Conservation (phyloP, 2,113 vertebrate species). For the Nanger granti region DNA sequence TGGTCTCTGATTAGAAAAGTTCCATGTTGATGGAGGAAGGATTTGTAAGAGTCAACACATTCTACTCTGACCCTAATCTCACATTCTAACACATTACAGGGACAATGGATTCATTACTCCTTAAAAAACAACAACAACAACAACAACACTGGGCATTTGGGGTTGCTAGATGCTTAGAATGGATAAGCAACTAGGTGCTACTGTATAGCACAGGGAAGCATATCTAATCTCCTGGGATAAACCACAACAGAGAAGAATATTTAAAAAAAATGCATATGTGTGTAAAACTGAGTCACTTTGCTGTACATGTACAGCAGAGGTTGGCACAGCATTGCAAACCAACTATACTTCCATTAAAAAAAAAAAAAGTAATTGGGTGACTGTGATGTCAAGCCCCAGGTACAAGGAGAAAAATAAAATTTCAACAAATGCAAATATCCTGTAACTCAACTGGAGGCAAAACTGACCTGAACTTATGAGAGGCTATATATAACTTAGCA, state of each 20-base stretch:
- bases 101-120: neutral
- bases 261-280: neutral
- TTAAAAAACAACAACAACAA: neutral
- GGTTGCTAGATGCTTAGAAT: neutral
- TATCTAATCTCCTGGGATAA: neutral
- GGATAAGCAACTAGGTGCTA: neutral
- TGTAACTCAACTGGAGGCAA: neutral
- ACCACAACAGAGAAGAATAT: neutral
- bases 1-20: neutral
- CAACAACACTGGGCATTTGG: neutral
- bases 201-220: neutral
- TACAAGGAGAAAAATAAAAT: neutral
- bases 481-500: neutral
- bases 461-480: neutral
- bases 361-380: neutral
- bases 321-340: neutral
- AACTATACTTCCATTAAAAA: neutral
- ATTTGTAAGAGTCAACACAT: neutral
- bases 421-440: constrained; percentile 2
- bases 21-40: neutral
- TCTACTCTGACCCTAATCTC: neutral
- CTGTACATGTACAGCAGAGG: neutral
- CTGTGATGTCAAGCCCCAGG: neutral
- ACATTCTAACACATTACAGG: neutral
- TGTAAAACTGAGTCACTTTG: neutral